Base-by-base conservation (phyloP, 2,888 invertebrate species). In the Chrysina gloriosa region DNA sequence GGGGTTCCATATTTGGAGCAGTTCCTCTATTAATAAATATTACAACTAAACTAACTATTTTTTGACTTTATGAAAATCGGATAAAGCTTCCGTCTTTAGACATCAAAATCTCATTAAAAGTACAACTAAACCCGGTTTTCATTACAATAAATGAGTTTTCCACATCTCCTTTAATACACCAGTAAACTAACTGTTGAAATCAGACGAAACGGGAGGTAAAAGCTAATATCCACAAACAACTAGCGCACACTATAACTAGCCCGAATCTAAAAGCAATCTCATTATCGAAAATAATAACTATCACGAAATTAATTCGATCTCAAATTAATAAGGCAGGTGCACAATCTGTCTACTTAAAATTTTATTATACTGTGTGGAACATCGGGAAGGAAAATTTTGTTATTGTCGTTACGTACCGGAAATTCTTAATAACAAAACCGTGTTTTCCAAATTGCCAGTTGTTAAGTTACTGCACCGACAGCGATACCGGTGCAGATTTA, bases 281-380 rank as follows among this genome's bases (percentile, higher is more conserved):
- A 65, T 68, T 68, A 68, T 48, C 25, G 45, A 48, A 36, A 68
- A 65, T 68, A 64, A 68, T 45, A 64, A 65, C 34, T 56, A 68
- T 68, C 61, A 68, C 48, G 48, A 48, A 58, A 65, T 65, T 68
- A 65, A 54, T 68, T 31, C 68, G 29, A 61, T 48, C 58, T 45
- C 42, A 65, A 65, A 68, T 68, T 68, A 68, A 68, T 68, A 65
- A 65, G 64, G 34, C 68, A 68, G 68, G 58, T 68, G 68, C 67
- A 31, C 31, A 52, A 16, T 19, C 31, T 31, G 39, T 42, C 34
- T 39, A 61, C 48, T 67, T 65, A 65, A 52, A 65, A 42, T 65
- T 65, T 67, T 31, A 67, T 67, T 67, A 61, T 56, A 36, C 19
- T 14, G 47, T 6, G 58, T 19, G 39, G 14, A 58, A 14, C 47